Evolutionary conservation across 2,113 vertebrate genomes (phyloP).

Genomic region (Xerus inauris): DNA sequence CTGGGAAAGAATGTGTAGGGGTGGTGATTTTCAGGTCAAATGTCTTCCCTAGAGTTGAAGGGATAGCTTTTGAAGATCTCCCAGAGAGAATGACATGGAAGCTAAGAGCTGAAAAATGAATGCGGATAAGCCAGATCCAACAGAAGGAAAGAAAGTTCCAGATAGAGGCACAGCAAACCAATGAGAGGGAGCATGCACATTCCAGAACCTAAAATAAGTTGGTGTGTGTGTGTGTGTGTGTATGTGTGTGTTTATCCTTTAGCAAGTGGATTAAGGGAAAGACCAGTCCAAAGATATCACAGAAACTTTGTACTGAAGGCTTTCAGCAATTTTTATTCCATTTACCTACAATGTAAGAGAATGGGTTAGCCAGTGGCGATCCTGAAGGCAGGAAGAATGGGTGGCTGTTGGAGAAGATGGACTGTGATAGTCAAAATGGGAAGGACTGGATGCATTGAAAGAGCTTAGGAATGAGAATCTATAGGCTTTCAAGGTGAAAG

Average conservation of each 20-base stretch:
- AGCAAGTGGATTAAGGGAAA: not conserved
- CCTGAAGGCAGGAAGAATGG: not conserved
- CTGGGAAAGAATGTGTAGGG: not conserved
- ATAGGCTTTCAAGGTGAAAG: not conserved
- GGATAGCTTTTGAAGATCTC: not conserved
- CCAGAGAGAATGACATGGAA: not conserved
- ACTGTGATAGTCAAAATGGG: not conserved
- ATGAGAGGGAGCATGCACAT: not conserved
- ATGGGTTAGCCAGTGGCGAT: not conserved
- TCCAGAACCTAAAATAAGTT: not conserved
- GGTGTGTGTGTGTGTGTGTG: not conserved
- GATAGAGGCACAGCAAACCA: not conserved
- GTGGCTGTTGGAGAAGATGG: not conserved
- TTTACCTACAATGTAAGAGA: not conserved
- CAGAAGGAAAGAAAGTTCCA: constrained; percentile 12
- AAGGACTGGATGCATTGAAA: not conserved
- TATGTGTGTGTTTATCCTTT: not conserved
- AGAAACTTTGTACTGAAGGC: not conserved
- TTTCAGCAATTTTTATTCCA: not conserved
- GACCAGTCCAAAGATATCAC: not conserved
- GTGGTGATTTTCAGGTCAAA: not conserved
- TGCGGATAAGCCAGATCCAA: not conserved
- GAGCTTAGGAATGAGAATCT: not conserved
- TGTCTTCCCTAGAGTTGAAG: not conserved
- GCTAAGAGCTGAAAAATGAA: not conserved